Base-by-base conservation (phyloP, 30 jellyfish, hydroid and myxozoan species). In the Aurelia sp. region DNA sequence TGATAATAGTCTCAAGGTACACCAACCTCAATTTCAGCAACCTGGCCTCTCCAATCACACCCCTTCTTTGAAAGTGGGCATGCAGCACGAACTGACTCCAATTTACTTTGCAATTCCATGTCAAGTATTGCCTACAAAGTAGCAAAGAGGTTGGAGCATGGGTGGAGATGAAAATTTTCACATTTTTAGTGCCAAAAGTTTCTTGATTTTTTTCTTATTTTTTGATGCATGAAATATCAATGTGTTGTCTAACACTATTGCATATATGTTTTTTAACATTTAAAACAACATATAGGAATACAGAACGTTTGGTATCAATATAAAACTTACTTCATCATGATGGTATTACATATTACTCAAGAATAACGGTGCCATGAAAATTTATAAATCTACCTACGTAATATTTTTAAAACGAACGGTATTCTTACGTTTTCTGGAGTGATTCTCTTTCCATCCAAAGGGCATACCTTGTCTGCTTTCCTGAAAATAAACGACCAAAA, bases 351-450 rank as follows among this genome's bases (percentile, higher is more conserved):
- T 27, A 27, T 27, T 27, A 27, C 33, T 27, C 33, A 27, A 27
- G 33, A 27, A 27, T 27, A 27, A 27, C 1, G 33, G 33, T 27
- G n/a, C n/a, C 10, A 44, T 5, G 55, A 44, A 44, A 8, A 0
- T 5, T 37, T 37, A 37, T 37, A 37, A 0, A 0, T 37, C 55
- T 44, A 44, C 15, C 2, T 62, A 31, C n/a, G n/a, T 37, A n/a
- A 47, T 16, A 4, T 21, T 21, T 17, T 21, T 0, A 21, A 3
- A 3, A 16, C 9, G 35, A 64, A 17, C 15, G 5, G 19, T 6
- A 21, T 66, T 18, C 92, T 71, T 71, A 82, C 92, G 66, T 82
- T 82, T 37, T 82, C 92, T 6, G 92, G 85, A 4, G 79, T 58
- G 6, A 82, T 70, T 70, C 79, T 64, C 64, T 55, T 82, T 8